Evolutionary conservation across 1,140 invertebrate genomes (phyloP), one percentile per base, ranked within the genome.

Genomic region (Steinernema feltiae): DNA sequence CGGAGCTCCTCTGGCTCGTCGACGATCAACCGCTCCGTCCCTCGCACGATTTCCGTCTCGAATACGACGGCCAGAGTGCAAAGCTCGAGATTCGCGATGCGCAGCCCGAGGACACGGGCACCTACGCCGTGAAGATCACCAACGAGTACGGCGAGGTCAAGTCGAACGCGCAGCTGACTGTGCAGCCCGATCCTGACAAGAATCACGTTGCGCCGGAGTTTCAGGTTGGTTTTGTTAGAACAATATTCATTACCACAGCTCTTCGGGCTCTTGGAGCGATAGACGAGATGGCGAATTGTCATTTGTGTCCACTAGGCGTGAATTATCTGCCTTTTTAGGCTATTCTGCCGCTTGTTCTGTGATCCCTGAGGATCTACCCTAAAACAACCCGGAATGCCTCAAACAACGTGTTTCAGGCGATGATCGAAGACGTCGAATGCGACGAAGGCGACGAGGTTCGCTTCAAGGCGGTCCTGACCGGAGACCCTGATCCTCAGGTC

Each of bases 401-500:
- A n/a, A 15, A 63, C 12, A n/a, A n/a, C 3, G 24, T 29, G 30
- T 75, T 74, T 75, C 72, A 84, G 78, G 83, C 83, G 18, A 74
- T 76, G 1, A 84, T 84, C 32, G 84, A 85, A 78, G 84, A 86
- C 71, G 79, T 82, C n/a, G 85, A 86, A 32, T 85, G 85, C 74
- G 75, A 86, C 48, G 84, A 85, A 79, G 85, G 85, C 3, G 85
- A 86, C 30, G 84, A 83, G 18, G 85, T 85, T 0, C 75, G 80
- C 63, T 85, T 85, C 80, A 85, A 85, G 73, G 80, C 84, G 24
- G 84, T 85, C 18, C 35, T 96, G 1, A 91, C 90, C 30, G 95
- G 94, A 12, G 90, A 95, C 41, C 95, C 95, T 0, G 88, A 90
- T 72, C 95, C 95, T 0, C 92, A 94, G 3, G 79, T 85, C 32